Evolutionary conservation across 2,888 invertebrate genomes (phyloP), one percentile per base, ranked within the genome.

Genomic region (Stenichneumon culpator): DNA sequence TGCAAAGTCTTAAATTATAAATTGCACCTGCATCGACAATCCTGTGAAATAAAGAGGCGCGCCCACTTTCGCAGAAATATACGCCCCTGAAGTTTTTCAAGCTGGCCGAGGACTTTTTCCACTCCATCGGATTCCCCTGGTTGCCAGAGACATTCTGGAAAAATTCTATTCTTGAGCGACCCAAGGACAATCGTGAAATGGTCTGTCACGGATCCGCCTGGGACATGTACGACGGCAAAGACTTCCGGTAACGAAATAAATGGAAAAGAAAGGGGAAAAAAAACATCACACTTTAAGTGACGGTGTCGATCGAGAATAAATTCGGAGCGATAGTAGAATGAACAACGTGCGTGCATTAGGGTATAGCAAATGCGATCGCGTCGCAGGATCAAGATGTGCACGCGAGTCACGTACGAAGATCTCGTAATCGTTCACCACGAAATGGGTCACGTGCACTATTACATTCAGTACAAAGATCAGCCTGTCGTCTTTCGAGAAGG

Each of bases 391-490:
- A 92, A 97, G 44, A 95, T 96, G 90, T 97, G 97, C 89, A 95
- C 96, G 0, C 94, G 95, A 32, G 94, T 94, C 3, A 95, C 94
- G 0, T 95, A 95, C 90, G 95, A 96, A 87, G 96, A 97, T 90
- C 95, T 97, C 69, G 95, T 96, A 85, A 96, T 96, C 0, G 94
- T 97, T 1, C 96, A 96, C 88, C 97, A 97, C 91, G 97, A 97
- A 92, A 95, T 97, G 94, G 97, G 97, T 0, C 97, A 97, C 88
- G 95, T 97, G 57, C 95, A 97, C 75, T 97, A 97, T 90, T 97
- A 95, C 89, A 96, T 97, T 96, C 95, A 96, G 0, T 96, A 96
- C 89, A 93, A 95, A 75, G 91, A 95, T 74, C 96, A 96, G 90
- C 96, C 97, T 0, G 79, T 74, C 28, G 74, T 70, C 19, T 84